Conservation (phyloP, 2,113 vertebrate genomes). For the Carollia perspicillata region DNA sequence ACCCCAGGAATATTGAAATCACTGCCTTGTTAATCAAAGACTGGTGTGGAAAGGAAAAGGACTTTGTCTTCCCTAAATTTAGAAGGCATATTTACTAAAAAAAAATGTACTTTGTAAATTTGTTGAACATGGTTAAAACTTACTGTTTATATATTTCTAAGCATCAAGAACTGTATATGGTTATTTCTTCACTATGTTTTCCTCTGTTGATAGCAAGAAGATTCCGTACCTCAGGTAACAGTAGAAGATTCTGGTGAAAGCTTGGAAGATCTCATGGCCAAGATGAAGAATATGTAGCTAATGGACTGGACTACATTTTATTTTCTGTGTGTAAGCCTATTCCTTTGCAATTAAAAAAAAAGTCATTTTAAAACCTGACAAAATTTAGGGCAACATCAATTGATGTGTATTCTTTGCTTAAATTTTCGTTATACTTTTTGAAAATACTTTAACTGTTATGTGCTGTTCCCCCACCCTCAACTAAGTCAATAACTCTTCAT, state of each 20-base stretch:
- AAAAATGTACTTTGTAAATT: not conserved
- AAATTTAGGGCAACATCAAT: not conserved
- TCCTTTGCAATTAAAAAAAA: constrained; percentile 47
- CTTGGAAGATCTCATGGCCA: constrained; percentile 95
- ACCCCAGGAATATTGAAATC: not conserved
- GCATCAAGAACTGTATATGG: not conserved
- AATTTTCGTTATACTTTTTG: not conserved
- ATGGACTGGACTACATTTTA: not conserved
- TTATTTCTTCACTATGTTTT: not conserved
- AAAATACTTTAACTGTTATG: not conserved
- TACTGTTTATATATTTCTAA: not conserved
- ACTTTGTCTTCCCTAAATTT: not conserved
- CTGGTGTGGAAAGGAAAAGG: not conserved
- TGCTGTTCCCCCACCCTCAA: not conserved
- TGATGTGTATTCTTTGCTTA: not conserved
- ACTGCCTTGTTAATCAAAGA: not conserved
- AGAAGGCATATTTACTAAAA: not conserved
- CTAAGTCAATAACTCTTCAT: not conserved
- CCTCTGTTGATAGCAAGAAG: constrained; percentile 73
- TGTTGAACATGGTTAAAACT: not conserved
- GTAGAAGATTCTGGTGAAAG: constrained; percentile 91
- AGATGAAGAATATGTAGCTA: constrained; percentile 92
- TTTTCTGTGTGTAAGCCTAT: constrained; percentile 7
- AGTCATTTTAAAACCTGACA: constrained; percentile 21
- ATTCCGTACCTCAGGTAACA: constrained; percentile 71